Base-by-base conservation (phyloP, 1,140 invertebrate species). In the Bombus picipes region DNA sequence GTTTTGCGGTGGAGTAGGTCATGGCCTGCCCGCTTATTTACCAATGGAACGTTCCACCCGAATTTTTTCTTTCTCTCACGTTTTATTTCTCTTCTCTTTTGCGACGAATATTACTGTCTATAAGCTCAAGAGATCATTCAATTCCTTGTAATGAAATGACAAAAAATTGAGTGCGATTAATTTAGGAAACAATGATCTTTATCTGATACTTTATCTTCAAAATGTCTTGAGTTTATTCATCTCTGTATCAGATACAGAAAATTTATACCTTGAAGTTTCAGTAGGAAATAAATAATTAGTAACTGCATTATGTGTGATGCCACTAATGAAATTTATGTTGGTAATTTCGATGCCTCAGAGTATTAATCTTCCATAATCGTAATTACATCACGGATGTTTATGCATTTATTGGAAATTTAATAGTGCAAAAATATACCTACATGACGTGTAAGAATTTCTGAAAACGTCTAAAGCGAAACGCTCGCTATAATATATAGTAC, bases 1-100 rank as follows among this genome's bases (percentile, higher is more conserved):
- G n/a, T 73, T 43, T 43, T 73, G 41, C 41, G 71, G 71, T 43
- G 28, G 71, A 43, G 13, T 43, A 43, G 71, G 71, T 73, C 71
- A 73, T 12, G 39, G 70, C 12, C 28, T 43, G 39, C 3, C 39
- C 28, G 5, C 41, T 43, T 73, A 32, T 73, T 73, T 43, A 15
- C 39, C 13, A 41, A 10, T n/a, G 10, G 12, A 41, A 72, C 25
- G 10, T 72, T 72, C 5, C 28, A 71, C 12, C 39, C 70, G 39
- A 72, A 41, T n/a, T 43, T 72, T n/a, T n/a, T 8, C 22, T 53
- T 70, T 25, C 25, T n/a, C 1, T 39, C 34, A 22, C 65, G 15
- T 32, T 66, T 32, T 39, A 25, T 68, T 22, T 37, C 66, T 37
- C 18, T 22, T 25, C 18, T 0, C 6, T 8, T 22, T 18, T 18